These are phyloP conservation scores for Sebastiscus albofasciatus DNA, from an alignment of 2,797 vertebrate genomes.

Conservation along the genomic window DNA sequence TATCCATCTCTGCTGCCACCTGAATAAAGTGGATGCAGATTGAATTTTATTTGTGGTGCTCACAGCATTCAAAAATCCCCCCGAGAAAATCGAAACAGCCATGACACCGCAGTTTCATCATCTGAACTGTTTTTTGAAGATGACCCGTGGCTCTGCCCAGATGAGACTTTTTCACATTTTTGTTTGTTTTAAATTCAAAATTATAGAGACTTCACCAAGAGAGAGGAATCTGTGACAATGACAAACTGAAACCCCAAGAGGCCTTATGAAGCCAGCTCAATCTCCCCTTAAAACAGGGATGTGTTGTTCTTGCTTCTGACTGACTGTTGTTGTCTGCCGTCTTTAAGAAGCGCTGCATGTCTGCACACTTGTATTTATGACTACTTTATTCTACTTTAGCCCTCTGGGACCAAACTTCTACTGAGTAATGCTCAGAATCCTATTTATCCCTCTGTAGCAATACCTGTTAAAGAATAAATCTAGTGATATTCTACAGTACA, in stretches of 20 bases:
- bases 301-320: conserved; percentile 13
- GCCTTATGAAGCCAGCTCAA: neutral
- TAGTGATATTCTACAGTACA: neutral
- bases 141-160: neutral
- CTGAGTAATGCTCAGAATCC: neutral
- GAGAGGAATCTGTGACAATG: neutral
- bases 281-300: neutral
- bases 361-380: neutral
- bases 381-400: neutral
- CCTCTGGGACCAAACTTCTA: neutral
- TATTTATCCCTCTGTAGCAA: neutral
- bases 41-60: neutral
- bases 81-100: neutral
- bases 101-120: neutral
- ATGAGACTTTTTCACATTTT: neutral
- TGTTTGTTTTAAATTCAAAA: neutral
- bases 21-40: neutral
- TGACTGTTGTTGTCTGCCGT: neutral
- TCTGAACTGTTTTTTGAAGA: neutral
- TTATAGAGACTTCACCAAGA: neutral
- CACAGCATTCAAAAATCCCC: neutral
- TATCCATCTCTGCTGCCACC: neutral
- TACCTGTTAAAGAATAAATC: neutral
- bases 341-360: neutral
- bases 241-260: neutral